A percentile compares a stretch with the other conserved stretches of the same genome.
These are phyloP conservation scores for Lethenteron camtschaticum DNA, from an alignment of 2,113 vertebrate genomes.

Conservation along the genomic window DNA sequence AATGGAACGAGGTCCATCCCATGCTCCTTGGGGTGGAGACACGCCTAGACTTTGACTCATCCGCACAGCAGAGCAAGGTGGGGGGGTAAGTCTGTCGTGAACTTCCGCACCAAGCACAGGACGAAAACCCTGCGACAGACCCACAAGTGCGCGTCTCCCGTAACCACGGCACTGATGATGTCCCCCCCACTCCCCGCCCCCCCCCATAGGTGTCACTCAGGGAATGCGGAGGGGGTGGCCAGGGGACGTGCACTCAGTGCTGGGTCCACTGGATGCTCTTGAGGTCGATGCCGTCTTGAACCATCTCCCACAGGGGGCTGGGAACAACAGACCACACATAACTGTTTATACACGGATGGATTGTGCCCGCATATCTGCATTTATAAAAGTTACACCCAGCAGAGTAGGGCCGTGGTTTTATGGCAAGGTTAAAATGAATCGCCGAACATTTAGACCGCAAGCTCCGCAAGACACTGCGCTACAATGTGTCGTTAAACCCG, in stretches of 20 bases:
- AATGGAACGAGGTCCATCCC: too few relatives aligned
- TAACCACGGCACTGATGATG: too few relatives aligned
- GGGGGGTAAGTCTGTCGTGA: too few relatives aligned
- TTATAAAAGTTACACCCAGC: neutral
- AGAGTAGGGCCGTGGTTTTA: neutral
- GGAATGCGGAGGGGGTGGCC: neutral
- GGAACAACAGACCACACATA: conserved; percentile 11
- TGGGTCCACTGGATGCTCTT: conserved; percentile 96
- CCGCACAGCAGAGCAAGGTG: too few relatives aligned
- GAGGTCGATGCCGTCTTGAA: conserved; percentile 81
- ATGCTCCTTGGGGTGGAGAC: too few relatives aligned
- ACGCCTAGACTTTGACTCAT: too few relatives aligned
- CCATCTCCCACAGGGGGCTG: conserved; percentile 98
- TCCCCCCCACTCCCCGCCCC: too few relatives aligned
- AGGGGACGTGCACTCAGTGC: conserved; percentile 26
- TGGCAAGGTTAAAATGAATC: neutral
- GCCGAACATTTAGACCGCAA: neutral
- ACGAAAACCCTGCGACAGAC: too few relatives aligned
- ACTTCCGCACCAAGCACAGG: too few relatives aligned
- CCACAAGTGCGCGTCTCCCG: too few relatives aligned
- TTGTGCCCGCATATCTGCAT: neutral
- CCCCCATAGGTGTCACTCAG: neutral
- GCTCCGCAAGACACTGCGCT: too few relatives aligned
- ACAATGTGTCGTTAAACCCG: neutral
- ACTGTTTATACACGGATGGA: neutral